These are phyloP conservation scores for Drosophila tristis DNA, from an alignment of 1,140 invertebrate species.

Conservation along the genomic window DNA sequence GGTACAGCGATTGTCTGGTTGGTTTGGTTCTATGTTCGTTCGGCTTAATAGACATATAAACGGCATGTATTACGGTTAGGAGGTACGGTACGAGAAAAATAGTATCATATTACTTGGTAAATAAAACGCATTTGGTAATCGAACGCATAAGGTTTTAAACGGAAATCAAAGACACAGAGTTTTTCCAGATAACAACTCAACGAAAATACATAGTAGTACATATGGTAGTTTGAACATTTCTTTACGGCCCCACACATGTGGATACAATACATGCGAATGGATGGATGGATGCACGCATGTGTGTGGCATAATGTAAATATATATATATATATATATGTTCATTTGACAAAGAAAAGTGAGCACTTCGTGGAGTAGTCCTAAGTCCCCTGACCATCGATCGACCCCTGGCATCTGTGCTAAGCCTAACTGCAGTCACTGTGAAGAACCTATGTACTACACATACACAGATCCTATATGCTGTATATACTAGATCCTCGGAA, in stretches of 20 bases:
- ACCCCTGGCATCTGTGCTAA: slow-evolving; percentile 45
- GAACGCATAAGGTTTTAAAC: slow-evolving; percentile 59
- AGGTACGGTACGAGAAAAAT: slow-evolving; percentile 5
- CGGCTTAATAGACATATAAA: slow-evolving; percentile 46
- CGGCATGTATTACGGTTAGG: slow-evolving; percentile 26
- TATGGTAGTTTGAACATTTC: slow-evolving; percentile 57
- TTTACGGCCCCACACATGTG: slow-evolving; percentile 47
- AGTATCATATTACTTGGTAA: slow-evolving; percentile 40
- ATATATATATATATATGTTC: not conserved
- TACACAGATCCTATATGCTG: not conserved
- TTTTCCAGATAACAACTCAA: slow-evolving; percentile 56
- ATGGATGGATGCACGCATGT: too few species aligned
- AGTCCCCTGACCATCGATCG: slow-evolving; percentile 10
- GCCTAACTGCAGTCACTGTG: slow-evolving; percentile 49
- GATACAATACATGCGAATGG: slow-evolving; percentile 16
- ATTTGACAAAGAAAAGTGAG: slow-evolving; percentile 62
- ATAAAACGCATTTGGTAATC: slow-evolving; percentile 47
- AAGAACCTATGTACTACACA: too few species aligned
- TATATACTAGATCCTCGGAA: slow-evolving; percentile 37
- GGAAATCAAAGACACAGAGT: slow-evolving; percentile 73
- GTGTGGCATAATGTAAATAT: not conserved
- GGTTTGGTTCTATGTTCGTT: slow-evolving; percentile 42
- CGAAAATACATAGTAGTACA: slow-evolving; percentile 42
- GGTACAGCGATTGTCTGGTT: slow-evolving; percentile 52
- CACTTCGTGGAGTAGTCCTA: slow-evolving; percentile 49